Evolutionary conservation across 1,140 invertebrate species (phyloP), one percentile per base, ranked within the genome.

Genomic region (Reticulitermes speratus): DNA sequence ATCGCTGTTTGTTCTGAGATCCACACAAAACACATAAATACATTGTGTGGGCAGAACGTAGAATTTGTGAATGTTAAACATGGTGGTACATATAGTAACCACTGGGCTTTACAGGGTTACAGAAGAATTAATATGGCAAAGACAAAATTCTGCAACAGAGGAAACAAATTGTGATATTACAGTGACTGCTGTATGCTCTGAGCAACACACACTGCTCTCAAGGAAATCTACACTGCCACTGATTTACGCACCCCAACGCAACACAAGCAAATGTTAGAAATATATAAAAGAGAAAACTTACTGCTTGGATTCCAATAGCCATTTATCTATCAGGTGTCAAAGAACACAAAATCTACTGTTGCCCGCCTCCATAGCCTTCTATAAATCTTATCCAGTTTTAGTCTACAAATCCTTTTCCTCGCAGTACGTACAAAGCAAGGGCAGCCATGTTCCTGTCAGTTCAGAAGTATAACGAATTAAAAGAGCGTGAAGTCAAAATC

Each of bases 231-330:
- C 52, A 55, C 19, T 55, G 19, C 52, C 3, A 84, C 83, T 32
- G 83, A 84, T 84, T 84, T 84, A 84, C 83, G 83, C 83, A 32
- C 32, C 25, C 48, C n/a, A 84, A 84, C 32, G 48, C 83, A 84
- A 84, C 38, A 84, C 25, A 52, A 44, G 48, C 83, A 52, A 84
- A 84, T 32, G 48, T 75, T 75, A 75, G 7, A 75, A 75, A 75
- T 30, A 75, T 75, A 75, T 75, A 84, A 84, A 45, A 84, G 48
- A 84, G 83, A 44, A 84, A 84, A 52, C 83, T 84, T 52, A 75
- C 65, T 75, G n/a, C n/a, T 25, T 30, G n/a, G 65, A 75, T 84
- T 45, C 83, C 83, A 52, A 52, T 84, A 84, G 44, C 83, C 83
- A 84, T 84, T 84, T 32, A 84, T 84, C 83, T 84, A 44, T 84